Percentiles rank a stretch among this genome's conserved stretches.
phyloP scores from a whole-genome alignment of 2,888 invertebrate species.

The Hydrotaea diabolus region DNA sequence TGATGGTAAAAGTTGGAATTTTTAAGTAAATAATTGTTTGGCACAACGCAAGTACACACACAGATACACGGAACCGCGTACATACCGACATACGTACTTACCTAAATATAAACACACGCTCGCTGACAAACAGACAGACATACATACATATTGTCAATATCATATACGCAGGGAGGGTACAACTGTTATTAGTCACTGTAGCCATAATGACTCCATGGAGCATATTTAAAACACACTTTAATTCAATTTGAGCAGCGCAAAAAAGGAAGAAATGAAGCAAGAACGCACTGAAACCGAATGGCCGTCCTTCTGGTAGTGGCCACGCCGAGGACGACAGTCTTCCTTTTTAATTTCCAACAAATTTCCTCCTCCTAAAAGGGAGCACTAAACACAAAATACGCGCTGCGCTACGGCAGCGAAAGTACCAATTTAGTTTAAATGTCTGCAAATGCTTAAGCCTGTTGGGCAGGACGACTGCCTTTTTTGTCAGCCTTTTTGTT shows the following conservation, averaged over 20 bases:
- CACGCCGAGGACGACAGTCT: conserved; percentile 41
- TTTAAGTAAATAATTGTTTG: conserved; percentile 22
- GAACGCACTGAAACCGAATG: conserved; percentile 33
- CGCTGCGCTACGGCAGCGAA: conserved; percentile 27
- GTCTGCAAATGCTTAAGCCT: conserved; percentile 64
- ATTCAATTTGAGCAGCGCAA: conserved; percentile 59
- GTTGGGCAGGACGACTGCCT: conserved; percentile 60
- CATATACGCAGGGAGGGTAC: conserved; percentile 19
- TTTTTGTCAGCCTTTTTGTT: conserved; percentile 60
- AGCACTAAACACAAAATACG: conserved; percentile 19
- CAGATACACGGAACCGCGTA: background rate
- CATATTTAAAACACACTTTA: conserved; percentile 64
- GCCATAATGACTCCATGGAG: conserved; percentile 60
- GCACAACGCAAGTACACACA: background rate
- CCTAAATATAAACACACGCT: too few relatives aligned
- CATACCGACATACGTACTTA: conserved; percentile 14
- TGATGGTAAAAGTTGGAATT: conserved; percentile 9
- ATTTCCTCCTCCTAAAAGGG: conserved; percentile 55
- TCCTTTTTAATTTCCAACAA: conserved; percentile 66
- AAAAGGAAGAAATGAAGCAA: too few relatives aligned
- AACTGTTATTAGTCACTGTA: conserved; percentile 56
- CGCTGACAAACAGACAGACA: too few relatives aligned
- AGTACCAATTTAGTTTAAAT: conserved; percentile 66
- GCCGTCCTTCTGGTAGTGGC: conserved; percentile 32
- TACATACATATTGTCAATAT: conserved; percentile 9